Evolutionary conservation across 2,797 vertebrate species (phyloP).

Genomic region (Garrulus glandarius): DNA sequence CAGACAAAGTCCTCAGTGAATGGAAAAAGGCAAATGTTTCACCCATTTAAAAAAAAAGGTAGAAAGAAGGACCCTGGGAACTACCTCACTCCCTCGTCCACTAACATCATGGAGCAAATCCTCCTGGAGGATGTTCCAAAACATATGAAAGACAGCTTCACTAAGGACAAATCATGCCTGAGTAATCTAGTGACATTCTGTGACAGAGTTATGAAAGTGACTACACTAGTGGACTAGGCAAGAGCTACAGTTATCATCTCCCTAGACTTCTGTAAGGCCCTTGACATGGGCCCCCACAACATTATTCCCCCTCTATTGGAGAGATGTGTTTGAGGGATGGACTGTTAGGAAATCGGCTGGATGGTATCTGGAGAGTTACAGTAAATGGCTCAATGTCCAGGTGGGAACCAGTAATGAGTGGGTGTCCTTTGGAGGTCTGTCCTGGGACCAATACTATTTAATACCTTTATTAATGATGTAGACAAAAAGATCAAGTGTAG

Average conservation of each 20-base stretch:
- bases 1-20: not conserved
- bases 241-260: not conserved
- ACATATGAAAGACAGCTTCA: not conserved
- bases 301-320: not conserved
- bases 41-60: rapidly evolving
- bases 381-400: not conserved
- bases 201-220: not conserved
- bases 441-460: not conserved
- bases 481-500: rapidly evolving
- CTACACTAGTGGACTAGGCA: not conserved
- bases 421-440: not conserved
- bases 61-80: not conserved
- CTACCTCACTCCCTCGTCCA: not conserved
- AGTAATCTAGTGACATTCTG: not conserved
- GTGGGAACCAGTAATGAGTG: not conserved
- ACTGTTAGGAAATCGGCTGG: not conserved
- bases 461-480: not conserved
- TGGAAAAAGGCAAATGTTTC: not conserved
- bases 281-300: not conserved
- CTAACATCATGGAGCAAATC: not conserved
- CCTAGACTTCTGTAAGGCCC: not conserved
- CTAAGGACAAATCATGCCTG: not conserved
- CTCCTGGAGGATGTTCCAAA: not conserved
- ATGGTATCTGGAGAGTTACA: not conserved
- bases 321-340: not conserved